These are phyloP conservation scores for Cylas formicarius DNA, from an alignment of 1,140 invertebrate genomes.

Conservation along the genomic window DNA sequence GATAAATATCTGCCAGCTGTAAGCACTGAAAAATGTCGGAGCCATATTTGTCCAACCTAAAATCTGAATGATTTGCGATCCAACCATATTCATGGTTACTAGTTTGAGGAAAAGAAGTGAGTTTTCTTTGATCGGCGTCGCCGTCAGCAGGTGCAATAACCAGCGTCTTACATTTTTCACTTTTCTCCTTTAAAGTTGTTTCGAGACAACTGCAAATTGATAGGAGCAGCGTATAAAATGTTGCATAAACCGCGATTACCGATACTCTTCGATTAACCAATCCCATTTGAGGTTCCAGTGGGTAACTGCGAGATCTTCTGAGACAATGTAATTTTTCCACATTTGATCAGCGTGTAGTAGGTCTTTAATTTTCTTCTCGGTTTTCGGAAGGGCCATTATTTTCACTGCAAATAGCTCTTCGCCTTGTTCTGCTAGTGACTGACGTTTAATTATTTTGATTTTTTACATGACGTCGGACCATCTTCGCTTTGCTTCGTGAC, in stretches of 20 bases:
- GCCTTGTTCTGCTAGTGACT: no score
- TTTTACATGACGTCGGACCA: no score
- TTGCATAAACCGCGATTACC: conserved; percentile 4
- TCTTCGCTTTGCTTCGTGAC: no score
- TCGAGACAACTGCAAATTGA: conserved; percentile 6
- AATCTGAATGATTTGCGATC: conserved; percentile 23
- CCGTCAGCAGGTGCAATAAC: conserved; percentile 10
- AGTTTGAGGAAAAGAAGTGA: conserved; percentile 21
- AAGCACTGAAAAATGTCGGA: conserved; percentile 20
- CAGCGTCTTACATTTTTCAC: conserved; percentile 19
- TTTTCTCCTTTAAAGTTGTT: conserved; percentile 17
- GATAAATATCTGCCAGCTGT: conserved; percentile 15
- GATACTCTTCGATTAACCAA: conserved; percentile 23
- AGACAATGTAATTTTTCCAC: conserved; percentile 19
- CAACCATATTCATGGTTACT: conserved; percentile 30
- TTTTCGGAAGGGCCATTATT: conserved; percentile 21
- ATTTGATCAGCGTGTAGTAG: conserved; percentile 19
- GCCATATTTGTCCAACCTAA: conserved; percentile 25
- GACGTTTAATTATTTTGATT: no score
- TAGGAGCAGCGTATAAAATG: not conserved
- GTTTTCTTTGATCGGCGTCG: conserved; percentile 12
- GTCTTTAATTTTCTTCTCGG: conserved; percentile 17
- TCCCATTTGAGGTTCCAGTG: conserved; percentile 19
- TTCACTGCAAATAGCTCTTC: no score
- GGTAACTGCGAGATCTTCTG: conserved; percentile 19